A percentile compares a stretch with the other conserved stretches of the same genome.
Conservation (phyloP, 2,797 vertebrate species). For the Cossypha niveicapilla region DNA sequence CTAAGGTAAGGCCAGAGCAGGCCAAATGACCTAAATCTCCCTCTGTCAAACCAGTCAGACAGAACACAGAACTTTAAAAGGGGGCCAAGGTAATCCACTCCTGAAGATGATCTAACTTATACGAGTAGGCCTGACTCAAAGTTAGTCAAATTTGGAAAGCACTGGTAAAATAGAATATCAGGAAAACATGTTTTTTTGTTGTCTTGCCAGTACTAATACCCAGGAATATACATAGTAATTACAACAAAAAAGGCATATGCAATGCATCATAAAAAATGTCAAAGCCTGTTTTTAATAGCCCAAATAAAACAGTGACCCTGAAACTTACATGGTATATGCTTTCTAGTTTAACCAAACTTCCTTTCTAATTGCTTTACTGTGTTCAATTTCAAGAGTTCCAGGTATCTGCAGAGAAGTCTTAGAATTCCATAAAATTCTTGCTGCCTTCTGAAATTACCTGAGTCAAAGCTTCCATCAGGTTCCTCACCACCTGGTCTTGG, state of each 20-base stretch:
- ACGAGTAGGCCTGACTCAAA: background rate
- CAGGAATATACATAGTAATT: background rate
- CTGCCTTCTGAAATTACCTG: slow-evolving; percentile 77
- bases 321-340: background rate
- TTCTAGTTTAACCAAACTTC: background rate
- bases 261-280: background rate
- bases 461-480: slow-evolving; percentile 88
- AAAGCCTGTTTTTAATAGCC: background rate
- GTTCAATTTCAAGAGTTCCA: background rate
- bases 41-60: background rate
- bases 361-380: background rate
- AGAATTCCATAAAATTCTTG: background rate
- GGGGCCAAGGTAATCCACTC: background rate
- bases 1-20: background rate
- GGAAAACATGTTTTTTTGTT: background rate
- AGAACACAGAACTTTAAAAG: background rate
- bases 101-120: background rate
- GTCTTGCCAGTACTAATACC: background rate
- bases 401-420: background rate
- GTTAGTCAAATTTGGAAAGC: background rate
- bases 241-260: background rate
- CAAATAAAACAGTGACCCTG: background rate
- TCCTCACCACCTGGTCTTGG: slow-evolving; percentile 89
- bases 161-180: background rate
- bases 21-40: background rate